Conservation (phyloP, 1,140 invertebrate genomes). For the Conus betulinus region DNA sequence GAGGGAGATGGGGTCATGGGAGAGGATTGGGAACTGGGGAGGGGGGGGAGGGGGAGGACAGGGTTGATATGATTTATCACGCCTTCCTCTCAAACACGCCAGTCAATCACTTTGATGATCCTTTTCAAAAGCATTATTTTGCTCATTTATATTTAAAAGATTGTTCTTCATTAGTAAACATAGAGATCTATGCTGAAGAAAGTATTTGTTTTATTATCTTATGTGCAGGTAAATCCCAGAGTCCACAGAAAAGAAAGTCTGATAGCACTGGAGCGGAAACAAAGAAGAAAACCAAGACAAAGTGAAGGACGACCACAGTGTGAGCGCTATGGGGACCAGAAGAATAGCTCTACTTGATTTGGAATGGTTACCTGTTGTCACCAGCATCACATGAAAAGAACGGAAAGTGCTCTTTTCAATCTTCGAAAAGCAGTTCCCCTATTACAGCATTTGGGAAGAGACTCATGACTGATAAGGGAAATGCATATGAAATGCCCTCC, state of each 20-base stretch:
- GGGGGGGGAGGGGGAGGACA: neutral
- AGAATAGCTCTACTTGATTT: too few species aligned
- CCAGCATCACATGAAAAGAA: too few species aligned
- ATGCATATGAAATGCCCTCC: too few species aligned
- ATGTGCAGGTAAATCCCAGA: neutral
- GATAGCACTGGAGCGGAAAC: neutral
- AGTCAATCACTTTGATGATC: neutral
- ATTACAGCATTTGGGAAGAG: too few species aligned
- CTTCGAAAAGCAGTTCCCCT: too few species aligned
- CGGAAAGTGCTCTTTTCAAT: too few species aligned
- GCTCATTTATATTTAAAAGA: neutral
- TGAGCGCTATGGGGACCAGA: too few species aligned
- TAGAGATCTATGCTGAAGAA: too few species aligned
- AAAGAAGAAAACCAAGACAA: neutral
- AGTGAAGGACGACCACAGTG: neutral
- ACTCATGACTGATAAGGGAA: too few species aligned
- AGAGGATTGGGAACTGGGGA: too few species aligned
- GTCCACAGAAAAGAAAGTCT: neutral
- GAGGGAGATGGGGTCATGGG: too few species aligned
- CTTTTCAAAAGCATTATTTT: neutral
- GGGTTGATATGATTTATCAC: neutral
- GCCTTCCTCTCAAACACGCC: neutral
- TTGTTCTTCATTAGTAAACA: neutral
- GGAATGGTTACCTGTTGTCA: too few species aligned
- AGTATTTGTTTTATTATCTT: neutral